Conservation (phyloP, 2,113 vertebrate species). For the Poeciliopsis prolifica region DNA sequence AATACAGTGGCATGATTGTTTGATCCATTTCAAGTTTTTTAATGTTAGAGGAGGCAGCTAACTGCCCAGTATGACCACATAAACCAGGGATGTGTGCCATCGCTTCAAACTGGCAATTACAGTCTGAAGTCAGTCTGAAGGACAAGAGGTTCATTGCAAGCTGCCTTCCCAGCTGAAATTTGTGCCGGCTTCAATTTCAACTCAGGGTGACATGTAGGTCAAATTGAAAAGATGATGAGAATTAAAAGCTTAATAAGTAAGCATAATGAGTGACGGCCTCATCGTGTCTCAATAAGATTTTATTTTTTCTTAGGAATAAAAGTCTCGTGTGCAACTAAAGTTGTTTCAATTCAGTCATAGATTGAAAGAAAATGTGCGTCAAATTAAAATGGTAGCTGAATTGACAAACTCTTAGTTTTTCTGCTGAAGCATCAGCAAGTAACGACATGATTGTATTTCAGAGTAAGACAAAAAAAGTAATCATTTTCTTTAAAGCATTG, state of each 20-base stretch:
- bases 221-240: not conserved
- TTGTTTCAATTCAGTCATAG: too few species aligned
- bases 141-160: slow-evolving; percentile 33
- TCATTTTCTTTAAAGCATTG: too few species aligned
- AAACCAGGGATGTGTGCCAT: slow-evolving; percentile 57
- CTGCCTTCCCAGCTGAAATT: slow-evolving; percentile 37
- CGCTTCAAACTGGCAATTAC: slow-evolving; percentile 48
- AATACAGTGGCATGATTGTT: slow-evolving; percentile 4
- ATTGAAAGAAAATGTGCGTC: too few species aligned
- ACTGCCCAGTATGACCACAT: slow-evolving; percentile 51
- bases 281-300: too few species aligned
- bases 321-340: too few species aligned
- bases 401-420: too few species aligned
- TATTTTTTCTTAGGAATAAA: too few species aligned
- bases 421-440: too few species aligned
- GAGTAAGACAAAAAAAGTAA: too few species aligned
- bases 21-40: slow-evolving; percentile 22
- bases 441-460: too few species aligned
- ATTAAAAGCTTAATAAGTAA: not conserved
- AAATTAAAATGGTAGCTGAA: too few species aligned
- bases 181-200: slow-evolving; percentile 32
- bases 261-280: not conserved
- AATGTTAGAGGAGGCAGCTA: slow-evolving; percentile 35
- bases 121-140: slow-evolving; percentile 50
- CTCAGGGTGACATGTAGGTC: slow-evolving; percentile 17